phyloP scores from a whole-genome alignment of 2,888 invertebrate genomes.

The Miltochrista miniata region DNA sequence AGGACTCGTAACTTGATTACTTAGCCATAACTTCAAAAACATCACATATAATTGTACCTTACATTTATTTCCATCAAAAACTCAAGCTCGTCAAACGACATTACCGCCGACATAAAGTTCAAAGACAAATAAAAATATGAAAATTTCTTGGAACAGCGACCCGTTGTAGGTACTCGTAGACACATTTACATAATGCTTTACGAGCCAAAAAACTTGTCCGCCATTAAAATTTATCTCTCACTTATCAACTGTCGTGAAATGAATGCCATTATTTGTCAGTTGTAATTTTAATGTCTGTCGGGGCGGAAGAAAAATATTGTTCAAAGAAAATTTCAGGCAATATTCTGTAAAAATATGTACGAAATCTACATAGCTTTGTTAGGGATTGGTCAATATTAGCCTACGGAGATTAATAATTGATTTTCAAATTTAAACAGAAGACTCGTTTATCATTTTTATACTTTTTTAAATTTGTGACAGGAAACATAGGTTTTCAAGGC shows the following conservation, averaged over 20 bases:
- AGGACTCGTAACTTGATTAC: too few species aligned
- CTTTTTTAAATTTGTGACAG: too few species aligned
- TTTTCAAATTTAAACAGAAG: too few species aligned
- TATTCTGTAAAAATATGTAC: conserved; percentile 4
- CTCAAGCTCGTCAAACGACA: too few species aligned
- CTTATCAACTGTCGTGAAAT: conserved; percentile 26
- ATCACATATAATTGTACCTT: too few species aligned
- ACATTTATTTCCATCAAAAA: too few species aligned
- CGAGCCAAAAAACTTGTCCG: conserved; percentile 22
- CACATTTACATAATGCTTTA: conserved; percentile 17
- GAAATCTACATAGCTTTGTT: too few species aligned
- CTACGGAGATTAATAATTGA: too few species aligned
- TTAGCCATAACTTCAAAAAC: too few species aligned
- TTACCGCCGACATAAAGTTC: neutral
- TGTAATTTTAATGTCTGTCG: conserved; percentile 11
- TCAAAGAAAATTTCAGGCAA: conserved; percentile 20
- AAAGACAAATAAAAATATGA: neutral
- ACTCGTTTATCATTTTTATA: too few species aligned
- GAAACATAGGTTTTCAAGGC: too few species aligned
- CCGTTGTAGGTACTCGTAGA: neutral
- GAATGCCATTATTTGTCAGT: conserved; percentile 34
- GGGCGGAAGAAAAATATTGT: conserved; percentile 21
- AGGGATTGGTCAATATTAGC: too few species aligned
- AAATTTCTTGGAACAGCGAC: neutral
- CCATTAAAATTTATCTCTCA: conserved; percentile 40